These are phyloP conservation scores for Macquaria australasica DNA, from an alignment of 2,113 vertebrate species.

Conservation along the genomic window DNA sequence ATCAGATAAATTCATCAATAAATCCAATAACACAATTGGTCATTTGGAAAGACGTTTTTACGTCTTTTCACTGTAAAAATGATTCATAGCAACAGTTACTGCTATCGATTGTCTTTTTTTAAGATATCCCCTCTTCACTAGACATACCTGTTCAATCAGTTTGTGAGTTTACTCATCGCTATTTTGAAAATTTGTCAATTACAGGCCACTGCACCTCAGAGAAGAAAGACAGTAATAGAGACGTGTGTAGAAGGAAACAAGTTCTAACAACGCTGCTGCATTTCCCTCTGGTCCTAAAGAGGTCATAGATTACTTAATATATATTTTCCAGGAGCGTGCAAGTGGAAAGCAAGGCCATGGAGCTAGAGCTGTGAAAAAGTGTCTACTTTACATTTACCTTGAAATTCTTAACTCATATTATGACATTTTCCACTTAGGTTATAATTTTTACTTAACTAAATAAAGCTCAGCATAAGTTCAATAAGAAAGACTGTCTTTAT, in stretches of 20 bases:
- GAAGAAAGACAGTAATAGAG: slow-evolving; percentile 4
- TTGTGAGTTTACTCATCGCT: background rate
- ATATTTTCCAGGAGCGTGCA: background rate
- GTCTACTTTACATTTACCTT: background rate
- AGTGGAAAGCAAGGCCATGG: background rate
- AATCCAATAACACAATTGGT: background rate
- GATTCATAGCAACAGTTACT: background rate
- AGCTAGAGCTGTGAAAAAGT: background rate
- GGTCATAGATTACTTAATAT: background rate
- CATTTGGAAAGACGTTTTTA: background rate
- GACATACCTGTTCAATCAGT: background rate
- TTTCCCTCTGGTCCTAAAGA: slow-evolving; percentile 21
- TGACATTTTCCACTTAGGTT: background rate
- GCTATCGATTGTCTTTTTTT: background rate
- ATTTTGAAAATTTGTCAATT: slow-evolving; percentile 7
- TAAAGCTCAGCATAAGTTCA: too few relatives aligned
- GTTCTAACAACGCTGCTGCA: slow-evolving; percentile 18
- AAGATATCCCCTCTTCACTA: background rate
- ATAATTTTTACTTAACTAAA: background rate
- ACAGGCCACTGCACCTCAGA: background rate
- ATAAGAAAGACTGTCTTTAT: too few relatives aligned
- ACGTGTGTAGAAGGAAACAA: background rate
- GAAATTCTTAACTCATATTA: background rate
- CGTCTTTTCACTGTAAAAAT: background rate
- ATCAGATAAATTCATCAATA: background rate